Percentiles rank a stretch among this genome's conserved stretches.
Conservation (phyloP, 2,797 vertebrate species). For the Megaceryle alcyon region DNA sequence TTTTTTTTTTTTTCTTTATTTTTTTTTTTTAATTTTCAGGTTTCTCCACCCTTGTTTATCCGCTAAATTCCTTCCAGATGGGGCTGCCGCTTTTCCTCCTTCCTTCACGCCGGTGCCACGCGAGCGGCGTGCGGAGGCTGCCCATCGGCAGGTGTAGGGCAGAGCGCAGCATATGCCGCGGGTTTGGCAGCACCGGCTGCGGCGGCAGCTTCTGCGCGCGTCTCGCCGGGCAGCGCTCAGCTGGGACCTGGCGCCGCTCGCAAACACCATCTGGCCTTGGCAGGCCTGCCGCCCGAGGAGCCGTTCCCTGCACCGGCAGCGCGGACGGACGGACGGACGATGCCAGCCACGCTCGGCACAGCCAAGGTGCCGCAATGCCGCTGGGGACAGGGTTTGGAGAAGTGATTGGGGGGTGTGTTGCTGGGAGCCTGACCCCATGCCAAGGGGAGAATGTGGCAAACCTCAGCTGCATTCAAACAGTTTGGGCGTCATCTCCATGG, state of each 20-base stretch:
- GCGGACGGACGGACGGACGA: not conserved
- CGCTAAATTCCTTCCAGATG: conserved; percentile 5
- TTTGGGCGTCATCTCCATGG: not conserved
- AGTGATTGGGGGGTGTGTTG: not conserved
- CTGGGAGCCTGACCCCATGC: fast-evolving
- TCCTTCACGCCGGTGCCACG: conserved; percentile 67
- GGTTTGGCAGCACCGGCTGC: conserved; percentile 79
- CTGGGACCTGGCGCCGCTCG: conserved; percentile 84
- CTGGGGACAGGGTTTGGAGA: not conserved
- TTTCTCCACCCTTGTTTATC: not conserved
- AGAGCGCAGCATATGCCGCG: conserved; percentile 83
- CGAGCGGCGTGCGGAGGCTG: conserved; percentile 81
- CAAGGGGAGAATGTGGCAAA: not conserved
- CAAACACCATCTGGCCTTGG: conserved; percentile 90
- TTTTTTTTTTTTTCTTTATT: not conserved
- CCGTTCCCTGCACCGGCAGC: conserved; percentile 36
- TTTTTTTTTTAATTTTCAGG: not conserved
- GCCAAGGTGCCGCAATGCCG: not conserved
- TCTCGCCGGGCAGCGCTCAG: conserved; percentile 83
- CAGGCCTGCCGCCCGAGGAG: conserved; percentile 40
- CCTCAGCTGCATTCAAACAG: fast-evolving
- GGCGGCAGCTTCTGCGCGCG: conserved; percentile 77
- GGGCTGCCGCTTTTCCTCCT: conserved; percentile 76
- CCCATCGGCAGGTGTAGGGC: conserved; percentile 86
- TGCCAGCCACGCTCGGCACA: not conserved